Evolutionary conservation across 2,888 invertebrate species (phyloP), one percentile per base, ranked within the genome.

Genomic region (Erebia aethiops): DNA sequence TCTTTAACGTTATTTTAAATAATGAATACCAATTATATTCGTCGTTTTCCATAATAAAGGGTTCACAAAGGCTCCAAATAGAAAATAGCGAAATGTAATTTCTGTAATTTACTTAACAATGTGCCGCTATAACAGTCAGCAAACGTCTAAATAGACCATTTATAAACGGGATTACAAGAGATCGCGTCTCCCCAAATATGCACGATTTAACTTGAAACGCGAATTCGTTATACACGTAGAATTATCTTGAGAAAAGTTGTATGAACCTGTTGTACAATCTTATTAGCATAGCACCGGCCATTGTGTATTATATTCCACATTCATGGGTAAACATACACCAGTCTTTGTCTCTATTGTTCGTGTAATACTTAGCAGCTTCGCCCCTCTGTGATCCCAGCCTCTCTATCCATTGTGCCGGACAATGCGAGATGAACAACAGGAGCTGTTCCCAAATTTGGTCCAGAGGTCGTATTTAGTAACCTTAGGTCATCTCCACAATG

Each of bases 281-380:
- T 86, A 91, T 92, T 92, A 91, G 84, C 87, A 90, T 87, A 86
- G 85, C 85, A 84, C 84, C 82, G 84, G 82, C 88, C 78, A 89
- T 92, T 92, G 90, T 92, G 82, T 80, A 85, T 87, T 87, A 87
- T 88, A 82, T 80, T 87, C 84, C 85, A 86, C 86, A 89, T 93
- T 93, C 93, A 93, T 93, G 91, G 89, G 92, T 92, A 93, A 93
- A 93, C 93, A 93, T 88, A 92, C 92, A 91, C 88, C 87, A 79
- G 79, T 81, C 87, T 90, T 92, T 93, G 88, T 92, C 78, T 81
- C 84, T 80, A 89, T 92, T 92, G 92, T 93, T 83, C 78, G 78
- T 77, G 87, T 85, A 86, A 90, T 92, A 91, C 92, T 92, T 92
- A 91, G 90, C 91, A 88, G 87, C 87, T 85, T 91, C 90, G 86